Percentiles rank a stretch among this genome's conserved stretches.
These are phyloP conservation scores for Agrotis exclamationis DNA, from an alignment of 2,888 invertebrate species.

Conservation along the genomic window DNA sequence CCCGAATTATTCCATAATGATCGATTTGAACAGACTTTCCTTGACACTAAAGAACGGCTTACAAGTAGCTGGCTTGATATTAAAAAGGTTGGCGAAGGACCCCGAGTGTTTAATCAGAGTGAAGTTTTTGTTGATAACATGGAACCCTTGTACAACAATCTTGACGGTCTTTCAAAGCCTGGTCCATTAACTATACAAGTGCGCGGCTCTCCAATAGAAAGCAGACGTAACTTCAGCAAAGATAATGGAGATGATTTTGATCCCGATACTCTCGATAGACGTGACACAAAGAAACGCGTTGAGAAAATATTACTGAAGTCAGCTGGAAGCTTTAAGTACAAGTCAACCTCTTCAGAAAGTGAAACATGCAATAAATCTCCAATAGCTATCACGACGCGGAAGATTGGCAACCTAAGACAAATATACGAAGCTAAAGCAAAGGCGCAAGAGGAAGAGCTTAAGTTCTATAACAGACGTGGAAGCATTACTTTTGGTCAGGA, in stretches of 20 bases:
- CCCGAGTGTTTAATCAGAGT: conserved; percentile 83
- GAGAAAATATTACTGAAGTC: conserved; percentile 92
- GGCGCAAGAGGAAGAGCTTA: conserved; percentile 77
- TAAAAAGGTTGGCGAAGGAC: conserved; percentile 73
- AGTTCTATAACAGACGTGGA: conserved; percentile 82
- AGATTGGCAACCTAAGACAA: conserved; percentile 94
- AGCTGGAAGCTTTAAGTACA: conserved; percentile 94
- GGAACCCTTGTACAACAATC: conserved; percentile 89
- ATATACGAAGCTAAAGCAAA: conserved; percentile 94
- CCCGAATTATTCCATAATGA: conserved; percentile 85
- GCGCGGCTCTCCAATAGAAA: conserved; percentile 93
- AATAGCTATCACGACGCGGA: conserved; percentile 87
- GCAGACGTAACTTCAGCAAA: conserved; percentile 92
- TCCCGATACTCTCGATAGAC: conserved; percentile 95
- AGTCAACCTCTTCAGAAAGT: conserved; percentile 78
- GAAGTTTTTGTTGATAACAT: conserved; percentile 93
- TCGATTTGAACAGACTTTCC: conserved; percentile 71
- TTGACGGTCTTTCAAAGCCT: conserved; percentile 87
- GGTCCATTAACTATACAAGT: conserved; percentile 96
- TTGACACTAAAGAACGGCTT: conserved; percentile 77
- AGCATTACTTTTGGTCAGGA: conserved; percentile 83
- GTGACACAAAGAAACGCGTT: conserved; percentile 82
- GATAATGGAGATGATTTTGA: conserved; percentile 91
- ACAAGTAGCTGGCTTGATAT: conserved; percentile 87
- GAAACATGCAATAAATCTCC: conserved; percentile 75